These are phyloP conservation scores for Netelia fuscicornis DNA, from an alignment of 2,888 invertebrate species.

Conservation along the genomic window DNA sequence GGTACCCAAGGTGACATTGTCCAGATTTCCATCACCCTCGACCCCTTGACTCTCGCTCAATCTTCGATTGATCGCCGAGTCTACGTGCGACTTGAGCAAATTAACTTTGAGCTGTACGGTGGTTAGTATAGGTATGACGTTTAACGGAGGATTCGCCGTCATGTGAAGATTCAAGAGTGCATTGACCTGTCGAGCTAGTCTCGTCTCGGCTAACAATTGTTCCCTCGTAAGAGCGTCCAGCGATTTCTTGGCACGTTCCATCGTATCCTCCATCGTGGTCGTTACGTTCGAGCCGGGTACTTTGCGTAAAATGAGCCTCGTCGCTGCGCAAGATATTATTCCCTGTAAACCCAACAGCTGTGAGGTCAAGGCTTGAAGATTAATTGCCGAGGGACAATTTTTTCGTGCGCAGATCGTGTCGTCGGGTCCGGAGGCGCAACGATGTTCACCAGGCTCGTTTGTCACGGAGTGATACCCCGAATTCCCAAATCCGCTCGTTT, in stretches of 20 bases:
- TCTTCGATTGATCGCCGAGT: conserved; percentile 75
- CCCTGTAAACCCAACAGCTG: conserved; percentile 81
- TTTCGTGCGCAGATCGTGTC: conserved; percentile 76
- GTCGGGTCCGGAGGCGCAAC: conserved; percentile 70
- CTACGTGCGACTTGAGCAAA: conserved; percentile 78
- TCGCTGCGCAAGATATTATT: conserved; percentile 79
- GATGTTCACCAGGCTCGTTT: conserved; percentile 68
- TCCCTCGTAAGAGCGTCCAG: conserved; percentile 76
- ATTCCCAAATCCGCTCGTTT: neutral
- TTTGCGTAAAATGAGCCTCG: conserved; percentile 78
- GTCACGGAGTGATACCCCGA: conserved; percentile 28
- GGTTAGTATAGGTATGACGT: conserved; percentile 79
- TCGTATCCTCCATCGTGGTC: conserved; percentile 77
- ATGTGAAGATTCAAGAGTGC: conserved; percentile 81
- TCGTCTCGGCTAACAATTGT: conserved; percentile 79
- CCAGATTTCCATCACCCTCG: conserved; percentile 71
- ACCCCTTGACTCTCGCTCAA: conserved; percentile 77
- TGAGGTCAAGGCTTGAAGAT: conserved; percentile 80
- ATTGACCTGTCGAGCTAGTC: conserved; percentile 78
- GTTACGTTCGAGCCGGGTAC: conserved; percentile 79
- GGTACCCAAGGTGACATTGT: conserved; percentile 73
- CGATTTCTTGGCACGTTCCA: conserved; percentile 76
- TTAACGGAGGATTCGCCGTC: conserved; percentile 76
- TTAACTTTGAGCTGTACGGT: conserved; percentile 81
- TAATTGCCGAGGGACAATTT: conserved; percentile 80